Evolutionary conservation across 2,797 vertebrate species (phyloP), one percentile per base, ranked within the genome.

Genomic region (Pangasius djambal): DNA sequence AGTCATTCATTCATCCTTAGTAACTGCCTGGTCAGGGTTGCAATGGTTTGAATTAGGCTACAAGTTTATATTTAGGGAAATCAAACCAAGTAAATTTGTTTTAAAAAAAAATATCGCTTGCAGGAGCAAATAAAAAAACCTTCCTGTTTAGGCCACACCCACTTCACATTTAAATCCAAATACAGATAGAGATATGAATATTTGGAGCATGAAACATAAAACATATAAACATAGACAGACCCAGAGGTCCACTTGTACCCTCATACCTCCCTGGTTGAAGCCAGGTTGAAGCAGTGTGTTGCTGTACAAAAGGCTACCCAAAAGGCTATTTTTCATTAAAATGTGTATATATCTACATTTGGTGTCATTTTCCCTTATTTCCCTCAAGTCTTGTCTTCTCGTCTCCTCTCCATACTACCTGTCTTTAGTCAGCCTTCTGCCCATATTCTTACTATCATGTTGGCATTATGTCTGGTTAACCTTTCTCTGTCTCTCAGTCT

Each of bases 231-330:
- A 16, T 20, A 31, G 28, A 67, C 25, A 48, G 40, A 67, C 40
- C 15, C 34, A 31, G 16, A 84, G 15, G 44, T 81, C 61, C 31
- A 12, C 40, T 50, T 67, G 28, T 50, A 22, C n/a, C 40, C 37
- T 65, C 13, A 48, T 48, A 48, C 15, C 28, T 65, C 22, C 6
- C 40, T 44, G 40, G 40, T 44, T 44, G 40, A 44, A 44, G 40
- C 40, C 48, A 67, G 83, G n/a, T 69, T 63, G 57, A 63, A 15
- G 10, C 31, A 67, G 40, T 72, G 18, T 82, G 50, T 48, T 8
- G 86, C 75, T 89, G 89, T 93, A 77, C 88, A 59, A 81, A 81
- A 79, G n/a, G 63, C 37, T 79, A 91, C 10, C 50, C 7, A 9
- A 44, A 44, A 44, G 5, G 44, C 20, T 9, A 15, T 37, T 65